A percentile compares a stretch with the other conserved stretches of the same genome.
Evolutionary conservation across 2,113 vertebrate species (phyloP).

Genomic region (Fulica atra): DNA sequence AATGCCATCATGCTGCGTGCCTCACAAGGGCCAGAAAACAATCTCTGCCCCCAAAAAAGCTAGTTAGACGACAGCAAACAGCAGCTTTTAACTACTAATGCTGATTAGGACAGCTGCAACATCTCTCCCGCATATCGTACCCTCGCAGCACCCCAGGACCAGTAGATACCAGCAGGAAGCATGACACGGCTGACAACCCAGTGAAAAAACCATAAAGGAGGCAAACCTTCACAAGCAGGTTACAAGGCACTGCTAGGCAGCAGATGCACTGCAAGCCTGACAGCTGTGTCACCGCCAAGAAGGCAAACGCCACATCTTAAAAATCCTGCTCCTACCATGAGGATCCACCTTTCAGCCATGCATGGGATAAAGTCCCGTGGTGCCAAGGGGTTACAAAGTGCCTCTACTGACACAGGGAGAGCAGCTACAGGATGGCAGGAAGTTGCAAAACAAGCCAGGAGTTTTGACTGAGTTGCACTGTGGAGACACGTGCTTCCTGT

Average conservation of each 20-base stretch:
- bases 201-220: background rate
- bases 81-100: background rate
- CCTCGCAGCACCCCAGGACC: background rate
- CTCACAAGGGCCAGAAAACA: background rate
- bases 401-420: background rate
- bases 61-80: background rate
- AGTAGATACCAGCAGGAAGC: background rate
- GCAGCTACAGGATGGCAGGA: background rate
- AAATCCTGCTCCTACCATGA: background rate
- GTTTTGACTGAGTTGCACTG: background rate
- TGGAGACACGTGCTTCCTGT: background rate
- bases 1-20: background rate
- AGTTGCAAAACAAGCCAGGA: background rate
- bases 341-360: background rate
- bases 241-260: background rate
- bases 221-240: background rate
- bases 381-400: background rate
- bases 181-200: fast-evolving
- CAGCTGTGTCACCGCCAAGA: background rate
- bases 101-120: background rate
- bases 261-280: background rate
- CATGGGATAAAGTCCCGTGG: background rate
- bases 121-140: background rate
- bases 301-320: background rate
- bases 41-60: background rate